Conservation (phyloP, 2,113 vertebrate genomes). For the Ploceus nigricollis region DNA sequence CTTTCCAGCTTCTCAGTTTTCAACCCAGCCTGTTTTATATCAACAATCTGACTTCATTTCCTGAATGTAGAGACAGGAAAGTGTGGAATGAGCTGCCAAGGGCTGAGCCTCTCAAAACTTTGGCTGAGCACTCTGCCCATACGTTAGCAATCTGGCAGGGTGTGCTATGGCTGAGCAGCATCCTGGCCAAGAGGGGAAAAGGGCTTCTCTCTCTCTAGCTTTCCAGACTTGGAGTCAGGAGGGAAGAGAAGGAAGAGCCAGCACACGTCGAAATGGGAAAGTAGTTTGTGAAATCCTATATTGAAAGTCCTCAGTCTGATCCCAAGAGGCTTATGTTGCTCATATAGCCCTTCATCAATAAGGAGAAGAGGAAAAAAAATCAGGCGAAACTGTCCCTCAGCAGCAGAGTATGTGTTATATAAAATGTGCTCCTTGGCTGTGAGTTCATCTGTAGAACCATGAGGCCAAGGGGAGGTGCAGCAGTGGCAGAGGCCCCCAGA, state of each 20-base stretch:
- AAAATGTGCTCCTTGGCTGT: neutral
- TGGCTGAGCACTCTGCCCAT: constrained; percentile 63
- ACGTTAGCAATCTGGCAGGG: constrained; percentile 70
- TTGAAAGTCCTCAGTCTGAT: neutral
- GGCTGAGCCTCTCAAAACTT: constrained; percentile 65
- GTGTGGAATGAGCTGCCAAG: constrained; percentile 37
- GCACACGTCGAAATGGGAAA: neutral
- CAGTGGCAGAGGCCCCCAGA: neutral
- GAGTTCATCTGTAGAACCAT: neutral
- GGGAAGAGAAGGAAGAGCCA: neutral
- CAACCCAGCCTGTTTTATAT: constrained; percentile 68
- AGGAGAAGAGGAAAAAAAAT: neutral
- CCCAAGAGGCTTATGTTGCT: neutral
- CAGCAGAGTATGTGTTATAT: neutral
- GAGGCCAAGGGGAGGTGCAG: neutral
- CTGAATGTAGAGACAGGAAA: constrained; percentile 70
- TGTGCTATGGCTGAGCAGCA: constrained; percentile 34
- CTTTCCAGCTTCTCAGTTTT: constrained; percentile 60
- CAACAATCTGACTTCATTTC: constrained; percentile 80
- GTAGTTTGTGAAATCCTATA: neutral
- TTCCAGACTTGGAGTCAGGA: neutral
- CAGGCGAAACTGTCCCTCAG: neutral
- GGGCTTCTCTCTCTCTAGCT: neutral
- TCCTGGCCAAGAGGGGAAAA: constrained; percentile 43
- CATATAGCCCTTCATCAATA: neutral